Evolutionary conservation across 2,113 vertebrate genomes (phyloP), one percentile per base, ranked within the genome.

Genomic region (Phylloscopus whistleri): DNA sequence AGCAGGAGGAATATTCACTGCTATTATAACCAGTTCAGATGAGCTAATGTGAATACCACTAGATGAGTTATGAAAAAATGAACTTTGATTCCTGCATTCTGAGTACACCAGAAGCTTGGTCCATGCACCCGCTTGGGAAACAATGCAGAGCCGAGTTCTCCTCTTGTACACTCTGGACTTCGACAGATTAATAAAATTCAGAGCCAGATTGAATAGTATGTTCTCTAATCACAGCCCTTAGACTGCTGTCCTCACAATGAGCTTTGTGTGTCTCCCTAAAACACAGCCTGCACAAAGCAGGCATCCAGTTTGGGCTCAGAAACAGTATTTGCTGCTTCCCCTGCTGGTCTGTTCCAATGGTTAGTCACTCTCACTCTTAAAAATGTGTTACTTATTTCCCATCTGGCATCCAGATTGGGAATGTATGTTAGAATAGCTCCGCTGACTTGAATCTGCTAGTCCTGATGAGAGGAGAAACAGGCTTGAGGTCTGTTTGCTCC

Each of bases 291-390:
- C 81, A 77, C 55, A 90, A 94, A 94, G 75, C 76, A 91, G 53
- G 20, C 92, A 84, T 74, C 68, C 79, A 90, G 28, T 89, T 55
- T 90, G 60, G 69, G 48, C 80, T 94, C 72, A 72, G 75, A 93
- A 81, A 78, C 1, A 9, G 87, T 89, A 86, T 93, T 77, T 88
- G 53, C 79, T 86, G 72, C 85, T 84, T 95, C 68, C 75, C 67
- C 41, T 90, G 79, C 55, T 90, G 49, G 35, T 86, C 52, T 95
- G 37, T 92, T 95, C 88, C 69, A 75, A 81, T 49, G 41, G 83
- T 96, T 96, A 96, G 83, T 96, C 95, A 95, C 90, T 88, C 91
- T 95, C 68, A 63, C 85, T 95, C 83, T 64, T 93, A 39, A 90
- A 96, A 96, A 95, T 68, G 69, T 86, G 79, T 86, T 91, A 75